These are phyloP conservation scores for Malachius bipustulatus DNA, from an alignment of 2,888 invertebrate species.

Conservation along the genomic window DNA sequence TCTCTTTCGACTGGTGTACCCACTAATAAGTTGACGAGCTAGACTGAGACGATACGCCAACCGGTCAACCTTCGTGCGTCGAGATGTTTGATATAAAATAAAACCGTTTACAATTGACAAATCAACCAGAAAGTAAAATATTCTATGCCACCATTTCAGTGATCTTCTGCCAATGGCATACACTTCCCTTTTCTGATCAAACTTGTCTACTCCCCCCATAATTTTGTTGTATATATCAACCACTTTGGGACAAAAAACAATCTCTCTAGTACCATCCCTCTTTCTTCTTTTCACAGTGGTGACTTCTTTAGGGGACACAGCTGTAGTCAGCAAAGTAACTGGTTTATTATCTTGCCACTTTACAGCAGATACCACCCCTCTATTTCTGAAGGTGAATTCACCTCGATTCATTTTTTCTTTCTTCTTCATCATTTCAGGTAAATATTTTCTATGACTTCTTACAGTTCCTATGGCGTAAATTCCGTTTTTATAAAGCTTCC, in stretches of 20 bases:
- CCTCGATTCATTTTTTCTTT: not conserved
- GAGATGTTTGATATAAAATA: slow-evolving; percentile 1
- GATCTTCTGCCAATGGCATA: slow-evolving; percentile 5
- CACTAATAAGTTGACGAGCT: not conserved
- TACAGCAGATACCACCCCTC: slow-evolving; percentile 1
- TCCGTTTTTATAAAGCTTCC: not conserved
- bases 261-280: not conserved
- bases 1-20: slow-evolving; percentile 2
- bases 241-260: not conserved
- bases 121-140: slow-evolving; percentile 6
- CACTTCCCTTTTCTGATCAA: slow-evolving; percentile 5
- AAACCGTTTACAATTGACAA: not conserved
- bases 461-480: not conserved
- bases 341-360: slow-evolving; percentile 3
- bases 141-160: slow-evolving; percentile 8
- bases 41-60: not conserved
- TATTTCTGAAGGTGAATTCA: not conserved
- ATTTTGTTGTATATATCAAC: slow-evolving; percentile 5
- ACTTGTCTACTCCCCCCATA: slow-evolving; percentile 8
- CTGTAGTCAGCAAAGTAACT: not conserved
- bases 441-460: not conserved
- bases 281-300: slow-evolving; percentile 8
- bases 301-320: slow-evolving; percentile 4
- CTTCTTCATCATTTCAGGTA: not conserved
- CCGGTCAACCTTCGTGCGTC: not conserved